phyloP scores from a whole-genome alignment of 2,888 invertebrate species.

The Creontiades dilutus region DNA sequence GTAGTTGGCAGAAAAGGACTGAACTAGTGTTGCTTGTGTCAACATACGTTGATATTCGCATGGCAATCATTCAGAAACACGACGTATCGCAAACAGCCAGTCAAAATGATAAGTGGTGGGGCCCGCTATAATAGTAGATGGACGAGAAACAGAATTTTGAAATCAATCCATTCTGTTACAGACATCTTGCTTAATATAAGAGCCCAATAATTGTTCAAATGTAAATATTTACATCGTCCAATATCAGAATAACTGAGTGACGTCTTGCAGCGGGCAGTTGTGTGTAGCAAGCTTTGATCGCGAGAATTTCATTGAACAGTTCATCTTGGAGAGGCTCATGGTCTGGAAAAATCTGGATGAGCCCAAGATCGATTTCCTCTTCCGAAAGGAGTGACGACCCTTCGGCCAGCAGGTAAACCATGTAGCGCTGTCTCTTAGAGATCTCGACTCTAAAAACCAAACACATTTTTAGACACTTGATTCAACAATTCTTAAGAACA shows the following conservation, averaged over 20 bases:
- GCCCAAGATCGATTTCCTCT: constrained; percentile 79
- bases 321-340: constrained; percentile 56
- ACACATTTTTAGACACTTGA: background rate
- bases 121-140: too few species aligned
- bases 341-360: constrained; percentile 78
- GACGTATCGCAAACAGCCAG: too few species aligned
- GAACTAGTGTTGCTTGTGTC: too few species aligned
- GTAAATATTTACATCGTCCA: constrained; percentile 83
- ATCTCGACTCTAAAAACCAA: constrained; percentile 12
- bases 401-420: constrained; percentile 79
- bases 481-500: too few species aligned
- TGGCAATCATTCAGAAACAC: too few species aligned
- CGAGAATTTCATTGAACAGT: constrained; percentile 41
- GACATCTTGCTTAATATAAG: too few species aligned
- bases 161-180: too few species aligned
- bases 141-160: too few species aligned
- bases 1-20: too few species aligned
- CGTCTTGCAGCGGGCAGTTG: constrained; percentile 80
- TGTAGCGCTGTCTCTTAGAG: constrained; percentile 77
- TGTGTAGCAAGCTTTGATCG: constrained; percentile 43
- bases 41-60: too few species aligned
- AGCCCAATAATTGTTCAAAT: background rate
- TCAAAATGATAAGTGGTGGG: too few species aligned
- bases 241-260: constrained; percentile 83
- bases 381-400: constrained; percentile 78